Base-by-base conservation (phyloP, 2,113 vertebrate species). In the Pluvianellus socialis region DNA sequence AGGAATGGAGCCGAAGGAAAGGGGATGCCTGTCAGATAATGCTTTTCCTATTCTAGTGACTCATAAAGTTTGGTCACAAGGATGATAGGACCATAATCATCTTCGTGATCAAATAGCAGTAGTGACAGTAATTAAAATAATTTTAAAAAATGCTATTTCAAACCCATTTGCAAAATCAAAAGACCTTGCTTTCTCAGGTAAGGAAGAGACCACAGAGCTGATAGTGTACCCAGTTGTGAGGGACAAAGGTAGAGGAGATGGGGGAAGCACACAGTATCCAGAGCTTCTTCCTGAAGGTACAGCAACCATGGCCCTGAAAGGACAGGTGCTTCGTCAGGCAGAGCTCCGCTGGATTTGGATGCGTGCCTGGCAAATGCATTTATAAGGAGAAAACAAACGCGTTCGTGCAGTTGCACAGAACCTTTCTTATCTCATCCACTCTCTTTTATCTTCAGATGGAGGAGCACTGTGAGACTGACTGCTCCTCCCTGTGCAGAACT, bases 291-390 rank as follows among this genome's bases (percentile, higher is more conserved):
- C 35, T 50, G 44, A 66, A 56, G 42, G 63, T 21, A 33, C 22
- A 55, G n/a, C 47, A 58, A 47, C 14, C 20, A 30, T 0, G 1
- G 17, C 6, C 32, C 56, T 3, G 1, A 32, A 67, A 47, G 28
- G 16, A 18, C 16, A 63, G 32, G 6, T 38, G n/a, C 33, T 75
- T 91, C 5, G 3, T 88, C 52, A 74, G 55, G 17, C 42, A 76
- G 35, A 77, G 11, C n/a, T 53, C 50, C 0, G 2, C 47, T 81
- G 72, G 62, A 65, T 68, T 79, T 90, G 38, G 14, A 45, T 92
- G 38, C 71, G 91, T 92, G 33, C 73, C 79, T 72, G 35, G 44
- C 49, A 92, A 87, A 84, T 45, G 33, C 7, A 1, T 91, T 86
- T 76, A 40, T 59, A 75, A 42, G 59, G 44, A 65, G n/a, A 30